Conservation (phyloP, 2,888 invertebrate species). For the Peribatodes rhomboidaria region DNA sequence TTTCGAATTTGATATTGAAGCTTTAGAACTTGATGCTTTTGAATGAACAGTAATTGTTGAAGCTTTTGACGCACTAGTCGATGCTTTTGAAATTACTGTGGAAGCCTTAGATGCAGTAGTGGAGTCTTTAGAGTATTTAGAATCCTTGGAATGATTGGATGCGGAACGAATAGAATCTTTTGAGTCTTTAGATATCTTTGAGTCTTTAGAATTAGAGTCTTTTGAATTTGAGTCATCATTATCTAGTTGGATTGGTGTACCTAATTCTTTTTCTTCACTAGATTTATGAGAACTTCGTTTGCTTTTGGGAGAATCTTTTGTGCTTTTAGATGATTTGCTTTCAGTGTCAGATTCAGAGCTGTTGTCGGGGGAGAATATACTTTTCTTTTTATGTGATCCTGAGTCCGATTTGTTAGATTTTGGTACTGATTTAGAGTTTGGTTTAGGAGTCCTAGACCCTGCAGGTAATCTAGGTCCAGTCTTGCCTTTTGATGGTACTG, state of each 20-base stretch:
- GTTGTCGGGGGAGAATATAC: conserved; percentile 94
- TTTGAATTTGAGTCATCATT: conserved; percentile 69
- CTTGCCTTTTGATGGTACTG: conserved; percentile 87
- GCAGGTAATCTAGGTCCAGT: conserved; percentile 62
- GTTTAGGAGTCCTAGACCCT: conserved; percentile 79
- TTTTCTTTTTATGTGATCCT: conserved; percentile 88
- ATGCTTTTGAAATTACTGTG: conserved; percentile 8
- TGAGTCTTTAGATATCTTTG: conserved; percentile 47
- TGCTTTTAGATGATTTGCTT: conserved; percentile 64
- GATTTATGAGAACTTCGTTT: conserved; percentile 74
- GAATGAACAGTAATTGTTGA: conserved; percentile 32
- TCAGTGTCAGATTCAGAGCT: conserved; percentile 80
- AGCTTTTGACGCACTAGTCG: conserved; percentile 10
- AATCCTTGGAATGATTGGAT: conserved; percentile 34
- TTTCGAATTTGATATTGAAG: conserved; percentile 12
- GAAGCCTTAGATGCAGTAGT: conserved; percentile 19
- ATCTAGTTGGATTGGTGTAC: conserved; percentile 59
- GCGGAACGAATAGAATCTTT: conserved; percentile 28
- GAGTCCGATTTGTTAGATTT: conserved; percentile 68
- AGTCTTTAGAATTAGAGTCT: conserved; percentile 56
- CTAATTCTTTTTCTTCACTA: conserved; percentile 71
- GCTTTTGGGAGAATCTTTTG: conserved; percentile 56
- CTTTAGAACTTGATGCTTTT: conserved; percentile 37
- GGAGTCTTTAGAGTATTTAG: conserved; percentile 30
- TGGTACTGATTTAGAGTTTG: conserved; percentile 71